These are phyloP conservation scores for Brevipalpus yothersi DNA, from an alignment of 1,140 invertebrate genomes.

Conservation along the genomic window DNA sequence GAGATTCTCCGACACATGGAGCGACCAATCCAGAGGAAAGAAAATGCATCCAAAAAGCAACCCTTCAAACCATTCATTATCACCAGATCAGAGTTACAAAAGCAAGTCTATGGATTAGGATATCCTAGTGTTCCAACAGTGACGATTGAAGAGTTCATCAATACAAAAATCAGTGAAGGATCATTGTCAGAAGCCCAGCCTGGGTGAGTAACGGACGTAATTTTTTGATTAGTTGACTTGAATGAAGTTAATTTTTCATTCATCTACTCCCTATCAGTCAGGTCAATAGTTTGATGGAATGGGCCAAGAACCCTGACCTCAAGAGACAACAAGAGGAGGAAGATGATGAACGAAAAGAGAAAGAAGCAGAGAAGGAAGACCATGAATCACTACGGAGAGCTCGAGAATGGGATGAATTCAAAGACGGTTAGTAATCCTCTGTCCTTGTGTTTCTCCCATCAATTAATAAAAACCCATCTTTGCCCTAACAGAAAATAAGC, in stretches of 20 bases:
- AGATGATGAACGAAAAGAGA: conserved; percentile 39
- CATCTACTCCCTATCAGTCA: background rate
- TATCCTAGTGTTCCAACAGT: conserved; percentile 77
- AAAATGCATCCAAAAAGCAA: conserved; percentile 9
- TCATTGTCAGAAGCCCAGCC: conserved; percentile 1
- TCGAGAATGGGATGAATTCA: conserved; percentile 14
- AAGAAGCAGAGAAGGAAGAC: conserved; percentile 48
- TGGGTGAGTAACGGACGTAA: background rate
- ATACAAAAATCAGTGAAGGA: conserved; percentile 28
- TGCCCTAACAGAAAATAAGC: background rate
- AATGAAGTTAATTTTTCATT: background rate
- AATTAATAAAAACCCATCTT: background rate
- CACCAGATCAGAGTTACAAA: conserved; percentile 62
- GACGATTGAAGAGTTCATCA: conserved; percentile 90
- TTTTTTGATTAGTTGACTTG: background rate
- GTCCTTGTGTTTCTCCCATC: background rate
- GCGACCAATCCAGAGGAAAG: conserved; percentile 13
- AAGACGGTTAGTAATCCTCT: conserved; percentile 9
- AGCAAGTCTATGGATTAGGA: conserved; percentile 73
- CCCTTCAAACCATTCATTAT: conserved; percentile 75
- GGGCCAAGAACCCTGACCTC: conserved; percentile 9
- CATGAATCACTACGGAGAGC: conserved; percentile 11
- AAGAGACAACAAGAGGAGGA: conserved; percentile 11
- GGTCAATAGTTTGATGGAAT: conserved; percentile 10
- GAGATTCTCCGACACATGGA: conserved; percentile 20